Conservation (phyloP, 2,113 vertebrate species). For the Okapia johnstoni region DNA sequence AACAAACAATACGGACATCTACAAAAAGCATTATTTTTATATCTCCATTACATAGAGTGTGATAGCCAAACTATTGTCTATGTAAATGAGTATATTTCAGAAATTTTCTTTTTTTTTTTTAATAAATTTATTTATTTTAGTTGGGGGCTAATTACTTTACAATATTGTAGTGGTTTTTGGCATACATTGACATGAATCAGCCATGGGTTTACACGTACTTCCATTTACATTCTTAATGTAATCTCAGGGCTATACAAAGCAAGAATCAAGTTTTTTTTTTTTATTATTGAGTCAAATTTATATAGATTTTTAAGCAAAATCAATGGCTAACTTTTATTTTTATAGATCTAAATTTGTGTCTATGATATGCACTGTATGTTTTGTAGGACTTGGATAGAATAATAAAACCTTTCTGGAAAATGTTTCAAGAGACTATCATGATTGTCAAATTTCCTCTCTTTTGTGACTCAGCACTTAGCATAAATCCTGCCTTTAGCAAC, state of each 20-base stretch:
- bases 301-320: not conserved
- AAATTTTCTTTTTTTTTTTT: slow-evolving; percentile 63
- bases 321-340: not conserved
- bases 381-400: not conserved
- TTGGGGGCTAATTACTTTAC: too few relatives aligned
- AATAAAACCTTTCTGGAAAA: not conserved
- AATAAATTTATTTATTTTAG: too few relatives aligned
- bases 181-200: too few relatives aligned
- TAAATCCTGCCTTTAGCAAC: not conserved
- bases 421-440: not conserved
- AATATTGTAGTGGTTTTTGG: too few relatives aligned
- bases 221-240: slow-evolving; percentile 31
- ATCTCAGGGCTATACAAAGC: not conserved
- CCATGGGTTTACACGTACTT: too few relatives aligned
- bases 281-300: not conserved
- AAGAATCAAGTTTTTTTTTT: not conserved
- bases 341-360: not conserved
- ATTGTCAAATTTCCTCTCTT: not conserved
- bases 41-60: slow-evolving; percentile 58
- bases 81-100: slow-evolving; percentile 45
- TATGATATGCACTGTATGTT: not conserved
- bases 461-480: not conserved
- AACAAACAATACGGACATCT: slow-evolving; percentile 62
- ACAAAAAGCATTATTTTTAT: slow-evolving; percentile 58
- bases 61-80: slow-evolving; percentile 42